phyloP scores from a whole-genome alignment of 2,888 invertebrate species.

The Acanthacorydalis orientalis region DNA sequence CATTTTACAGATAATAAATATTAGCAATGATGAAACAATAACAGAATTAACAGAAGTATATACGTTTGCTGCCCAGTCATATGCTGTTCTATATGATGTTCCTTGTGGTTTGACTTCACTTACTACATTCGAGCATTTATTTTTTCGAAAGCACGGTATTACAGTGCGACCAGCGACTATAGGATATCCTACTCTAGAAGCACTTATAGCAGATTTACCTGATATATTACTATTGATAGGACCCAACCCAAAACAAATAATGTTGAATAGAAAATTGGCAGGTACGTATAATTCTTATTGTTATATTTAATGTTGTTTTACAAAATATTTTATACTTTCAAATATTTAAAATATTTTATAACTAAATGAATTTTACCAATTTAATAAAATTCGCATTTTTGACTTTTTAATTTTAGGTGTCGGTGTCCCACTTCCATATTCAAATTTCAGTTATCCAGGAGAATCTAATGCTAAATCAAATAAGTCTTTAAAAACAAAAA shows the following conservation, averaged over 20 bases:
- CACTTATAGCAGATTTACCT: slow-evolving; percentile 20
- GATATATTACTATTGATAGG: slow-evolving; percentile 15
- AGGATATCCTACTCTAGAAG: slow-evolving; percentile 19
- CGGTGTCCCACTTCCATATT: slow-evolving; percentile 18
- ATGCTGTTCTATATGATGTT: slow-evolving; percentile 18
- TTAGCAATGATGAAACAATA: neutral
- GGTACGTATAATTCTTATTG: slow-evolving; percentile 23
- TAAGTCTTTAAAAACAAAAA: neutral
- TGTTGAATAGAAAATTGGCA: slow-evolving; percentile 30
- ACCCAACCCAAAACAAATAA: slow-evolving; percentile 12
- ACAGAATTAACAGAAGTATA: slow-evolving; percentile 18
- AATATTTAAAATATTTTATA: no score
- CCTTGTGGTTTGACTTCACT: slow-evolving; percentile 19
- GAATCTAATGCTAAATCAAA: neutral
- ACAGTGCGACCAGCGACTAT: slow-evolving; percentile 18
- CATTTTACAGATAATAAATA: neutral
- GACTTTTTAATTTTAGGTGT: slow-evolving; percentile 11
- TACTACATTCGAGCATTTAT: slow-evolving; percentile 17
- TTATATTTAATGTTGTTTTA: neutral
- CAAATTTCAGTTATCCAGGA: neutral
- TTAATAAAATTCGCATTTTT: neutral
- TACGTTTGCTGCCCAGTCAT: slow-evolving; percentile 22
- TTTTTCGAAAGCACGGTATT: slow-evolving; percentile 18
- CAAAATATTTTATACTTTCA: no score
- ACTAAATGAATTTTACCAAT: no score